Evolutionary conservation across 2,797 vertebrate genomes (phyloP).

Genomic region (Avahi laniger): DNA sequence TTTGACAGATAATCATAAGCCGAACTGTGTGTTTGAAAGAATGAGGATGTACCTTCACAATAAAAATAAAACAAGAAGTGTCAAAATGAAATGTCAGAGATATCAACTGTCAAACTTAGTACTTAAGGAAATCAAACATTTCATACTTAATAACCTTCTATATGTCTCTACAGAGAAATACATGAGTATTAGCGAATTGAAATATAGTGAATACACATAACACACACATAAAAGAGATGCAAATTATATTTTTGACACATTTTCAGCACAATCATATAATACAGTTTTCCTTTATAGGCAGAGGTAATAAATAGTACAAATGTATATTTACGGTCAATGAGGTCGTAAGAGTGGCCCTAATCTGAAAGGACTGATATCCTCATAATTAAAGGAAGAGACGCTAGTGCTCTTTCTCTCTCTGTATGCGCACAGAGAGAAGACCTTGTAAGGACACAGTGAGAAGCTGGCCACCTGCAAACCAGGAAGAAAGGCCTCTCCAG

Average conservation of each 20-base stretch:
- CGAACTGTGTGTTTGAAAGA: no score
- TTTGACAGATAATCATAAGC: no score
- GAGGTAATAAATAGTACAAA: constrained; percentile 81
- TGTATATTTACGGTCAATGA: constrained; percentile 76
- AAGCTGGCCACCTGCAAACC: not conserved
- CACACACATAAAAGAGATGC: constrained; percentile 78
- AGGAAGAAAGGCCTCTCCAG: not conserved
- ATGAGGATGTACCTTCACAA: no score
- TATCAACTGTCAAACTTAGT: not conserved
- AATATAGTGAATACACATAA: constrained; percentile 77
- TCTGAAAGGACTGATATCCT: not conserved
- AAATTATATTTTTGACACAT: constrained; percentile 82
- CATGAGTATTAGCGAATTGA: constrained; percentile 80
- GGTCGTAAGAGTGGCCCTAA: not conserved
- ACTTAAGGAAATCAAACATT: no score
- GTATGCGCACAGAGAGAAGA: not conserved
- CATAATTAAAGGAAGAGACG: not conserved
- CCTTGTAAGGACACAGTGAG: not conserved
- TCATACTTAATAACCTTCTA: not conserved
- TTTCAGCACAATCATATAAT: constrained; percentile 81
- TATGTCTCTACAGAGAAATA: constrained; percentile 80
- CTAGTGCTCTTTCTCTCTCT: not conserved
- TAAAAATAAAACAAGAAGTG: no score
- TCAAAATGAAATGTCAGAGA: not conserved
- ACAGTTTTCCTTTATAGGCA: constrained; percentile 82